These are phyloP conservation scores for Beroe forskalii DNA, from an alignment of 37 sponge, comb jelly and placozoan species.

Conservation along the genomic window DNA sequence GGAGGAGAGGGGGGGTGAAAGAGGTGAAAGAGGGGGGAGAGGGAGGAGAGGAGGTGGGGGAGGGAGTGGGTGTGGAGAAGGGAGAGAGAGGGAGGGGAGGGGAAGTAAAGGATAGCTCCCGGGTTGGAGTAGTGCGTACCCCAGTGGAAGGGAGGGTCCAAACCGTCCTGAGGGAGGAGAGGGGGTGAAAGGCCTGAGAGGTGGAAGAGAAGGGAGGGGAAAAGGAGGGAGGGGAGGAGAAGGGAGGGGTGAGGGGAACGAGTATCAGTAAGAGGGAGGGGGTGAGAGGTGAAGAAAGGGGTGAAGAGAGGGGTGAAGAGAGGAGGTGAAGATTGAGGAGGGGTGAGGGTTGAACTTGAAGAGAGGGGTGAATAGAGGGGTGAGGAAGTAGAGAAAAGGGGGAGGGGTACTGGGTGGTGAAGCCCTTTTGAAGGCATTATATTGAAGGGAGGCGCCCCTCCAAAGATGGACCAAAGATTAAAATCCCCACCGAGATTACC, in stretches of 20 bases:
- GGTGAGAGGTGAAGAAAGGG: too few species aligned
- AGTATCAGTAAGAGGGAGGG: too few species aligned
- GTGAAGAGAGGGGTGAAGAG: too few species aligned
- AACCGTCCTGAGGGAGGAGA: constrained; percentile 62
- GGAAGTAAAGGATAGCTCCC: constrained; percentile 91
- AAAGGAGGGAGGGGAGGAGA: neutral
- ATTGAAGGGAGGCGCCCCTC: too few species aligned
- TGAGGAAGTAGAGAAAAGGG: constrained; percentile 84
- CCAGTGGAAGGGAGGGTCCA: constrained; percentile 79
- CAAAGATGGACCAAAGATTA: neutral
- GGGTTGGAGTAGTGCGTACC: constrained; percentile 98
- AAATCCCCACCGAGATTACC: neutral
- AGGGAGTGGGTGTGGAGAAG: neutral
- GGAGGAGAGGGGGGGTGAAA: too few species aligned
- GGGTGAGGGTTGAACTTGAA: neutral
- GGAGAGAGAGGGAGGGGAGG: neutral
- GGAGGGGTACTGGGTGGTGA: constrained; percentile 97
- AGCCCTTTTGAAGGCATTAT: constrained; percentile 92
- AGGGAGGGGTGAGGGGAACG: neutral
- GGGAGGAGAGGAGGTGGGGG: neutral
- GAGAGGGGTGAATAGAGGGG: neutral
- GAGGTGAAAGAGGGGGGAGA: neutral
- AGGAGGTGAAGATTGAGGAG: too few species aligned
- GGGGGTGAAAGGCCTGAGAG: too few species aligned
- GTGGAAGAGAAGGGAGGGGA: neutral